These are phyloP conservation scores for Hypena proboscidalis DNA, from an alignment of 2,888 invertebrate genomes.

Conservation along the genomic window DNA sequence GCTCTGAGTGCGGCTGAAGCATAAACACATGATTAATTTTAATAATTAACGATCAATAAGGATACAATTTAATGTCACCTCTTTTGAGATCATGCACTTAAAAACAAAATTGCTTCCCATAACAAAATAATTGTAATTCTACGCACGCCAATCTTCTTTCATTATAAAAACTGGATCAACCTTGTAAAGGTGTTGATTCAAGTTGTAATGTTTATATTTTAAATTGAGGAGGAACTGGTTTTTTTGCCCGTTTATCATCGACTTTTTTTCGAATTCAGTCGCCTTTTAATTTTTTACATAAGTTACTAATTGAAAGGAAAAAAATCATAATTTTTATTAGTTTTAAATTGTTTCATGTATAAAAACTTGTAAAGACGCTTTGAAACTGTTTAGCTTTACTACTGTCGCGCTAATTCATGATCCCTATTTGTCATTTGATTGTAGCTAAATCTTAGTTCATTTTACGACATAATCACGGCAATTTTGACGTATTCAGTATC, in stretches of 20 bases:
- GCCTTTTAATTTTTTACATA: conserved; percentile 16
- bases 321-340: too few relatives aligned
- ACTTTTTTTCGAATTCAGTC: conserved; percentile 27
- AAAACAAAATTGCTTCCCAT: conserved; percentile 14
- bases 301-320: not conserved
- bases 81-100: conserved; percentile 20
- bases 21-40: too few relatives aligned
- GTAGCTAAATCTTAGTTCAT: too few relatives aligned
- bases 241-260: conserved; percentile 25
- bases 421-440: too few relatives aligned
- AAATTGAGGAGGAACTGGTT: conserved; percentile 20
- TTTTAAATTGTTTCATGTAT: too few relatives aligned
- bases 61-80: conserved; percentile 22
- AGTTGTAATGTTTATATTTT: conserved; percentile 9
- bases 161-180: not conserved
- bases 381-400: too few relatives aligned
- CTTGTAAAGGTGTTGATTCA: too few relatives aligned
- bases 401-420: too few relatives aligned
- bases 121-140: not conserved
- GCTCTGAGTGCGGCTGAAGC: too few relatives aligned
- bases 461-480: too few relatives aligned
- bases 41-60: conserved; percentile 5
- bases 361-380: too few relatives aligned
- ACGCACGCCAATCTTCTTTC: not conserved
- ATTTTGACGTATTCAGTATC: too few relatives aligned